A percentile compares a stretch with the other conserved stretches of the same genome.
These are phyloP conservation scores for Columba livia DNA, from an alignment of 2,113 vertebrate genomes.

Conservation along the genomic window DNA sequence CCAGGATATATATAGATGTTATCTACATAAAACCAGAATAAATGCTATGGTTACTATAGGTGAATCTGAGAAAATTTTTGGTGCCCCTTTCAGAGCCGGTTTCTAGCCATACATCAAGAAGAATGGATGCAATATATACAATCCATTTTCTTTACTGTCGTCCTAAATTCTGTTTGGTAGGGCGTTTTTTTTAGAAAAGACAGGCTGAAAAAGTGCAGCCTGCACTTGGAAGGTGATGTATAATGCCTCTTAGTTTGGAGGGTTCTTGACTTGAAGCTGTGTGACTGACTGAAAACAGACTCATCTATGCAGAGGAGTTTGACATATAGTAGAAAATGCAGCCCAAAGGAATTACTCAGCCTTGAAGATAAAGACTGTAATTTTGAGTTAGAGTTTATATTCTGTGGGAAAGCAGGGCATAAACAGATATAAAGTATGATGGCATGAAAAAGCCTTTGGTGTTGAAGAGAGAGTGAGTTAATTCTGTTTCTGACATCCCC, in stretches of 20 bases:
- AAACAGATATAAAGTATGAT: not conserved
- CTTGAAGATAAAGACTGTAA: not conserved
- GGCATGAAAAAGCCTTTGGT: not conserved
- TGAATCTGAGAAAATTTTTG: not conserved
- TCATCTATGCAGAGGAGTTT: not conserved
- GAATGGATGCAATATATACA: not conserved
- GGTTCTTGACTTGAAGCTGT: not conserved
- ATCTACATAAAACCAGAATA: not conserved
- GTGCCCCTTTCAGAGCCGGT: not conserved
- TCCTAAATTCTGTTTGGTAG: not conserved
- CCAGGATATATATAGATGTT: not conserved
- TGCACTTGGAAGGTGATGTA: not conserved
- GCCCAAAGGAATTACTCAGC: constrained; percentile 4
- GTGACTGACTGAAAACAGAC: not conserved
- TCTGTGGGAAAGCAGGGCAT: not conserved
- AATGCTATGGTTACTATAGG: not conserved
- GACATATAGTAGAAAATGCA: not conserved
- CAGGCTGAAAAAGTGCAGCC: not conserved
- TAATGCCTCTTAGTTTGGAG: not conserved
- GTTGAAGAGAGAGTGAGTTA: not conserved
- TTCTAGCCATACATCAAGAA: not conserved
- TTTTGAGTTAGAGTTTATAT: not conserved
- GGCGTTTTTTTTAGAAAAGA: not conserved
- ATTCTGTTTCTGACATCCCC: not conserved
- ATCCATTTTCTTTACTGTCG: not conserved